A percentile compares a stretch with the other conserved stretches of the same genome.
phyloP scores from a whole-genome alignment of 1,140 invertebrate genomes.

The Mesaphorura yosii region DNA sequence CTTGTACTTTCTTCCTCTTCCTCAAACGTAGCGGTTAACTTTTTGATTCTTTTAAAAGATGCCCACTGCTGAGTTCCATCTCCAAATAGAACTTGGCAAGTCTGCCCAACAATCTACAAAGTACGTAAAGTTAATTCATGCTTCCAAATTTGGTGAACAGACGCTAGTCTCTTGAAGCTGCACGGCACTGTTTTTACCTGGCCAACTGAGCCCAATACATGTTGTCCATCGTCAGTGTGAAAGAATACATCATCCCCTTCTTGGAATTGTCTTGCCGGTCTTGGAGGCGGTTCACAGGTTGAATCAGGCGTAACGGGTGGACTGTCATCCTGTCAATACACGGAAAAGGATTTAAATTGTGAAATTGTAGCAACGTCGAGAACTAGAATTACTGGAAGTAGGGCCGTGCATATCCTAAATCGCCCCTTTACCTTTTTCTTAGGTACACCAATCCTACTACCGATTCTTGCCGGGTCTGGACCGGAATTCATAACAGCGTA shows the following conservation, averaged over 20 bases:
- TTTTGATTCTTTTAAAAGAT: slow-evolving; percentile 16
- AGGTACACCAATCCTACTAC: too few species aligned
- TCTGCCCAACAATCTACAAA: background rate
- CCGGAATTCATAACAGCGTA: too few species aligned
- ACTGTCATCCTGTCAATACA: slow-evolving; percentile 1
- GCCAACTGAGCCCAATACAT: slow-evolving; percentile 20
- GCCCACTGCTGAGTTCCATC: slow-evolving; percentile 23
- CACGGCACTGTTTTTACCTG: slow-evolving; percentile 4
- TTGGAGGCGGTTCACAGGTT: slow-evolving; percentile 21
- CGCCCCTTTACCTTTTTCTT: too few species aligned
- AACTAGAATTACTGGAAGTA: too few species aligned
- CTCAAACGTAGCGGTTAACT: slow-evolving; percentile 1
- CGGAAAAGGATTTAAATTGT: background rate
- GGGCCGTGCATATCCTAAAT: too few species aligned
- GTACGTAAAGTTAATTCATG: background rate
- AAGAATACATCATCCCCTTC: slow-evolving; percentile 27
- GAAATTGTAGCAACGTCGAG: too few species aligned
- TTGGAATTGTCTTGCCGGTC: slow-evolving; percentile 11
- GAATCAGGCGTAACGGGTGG: slow-evolving; percentile 20
- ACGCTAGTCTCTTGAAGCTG: background rate
- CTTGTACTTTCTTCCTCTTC: background rate
- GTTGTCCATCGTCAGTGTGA: slow-evolving; percentile 14
- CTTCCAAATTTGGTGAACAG: background rate
- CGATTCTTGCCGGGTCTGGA: too few species aligned
- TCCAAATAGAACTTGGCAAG: slow-evolving; percentile 18